Evolutionary conservation across 2,888 invertebrate genomes (phyloP).

Genomic region (Nemurella pictetii): DNA sequence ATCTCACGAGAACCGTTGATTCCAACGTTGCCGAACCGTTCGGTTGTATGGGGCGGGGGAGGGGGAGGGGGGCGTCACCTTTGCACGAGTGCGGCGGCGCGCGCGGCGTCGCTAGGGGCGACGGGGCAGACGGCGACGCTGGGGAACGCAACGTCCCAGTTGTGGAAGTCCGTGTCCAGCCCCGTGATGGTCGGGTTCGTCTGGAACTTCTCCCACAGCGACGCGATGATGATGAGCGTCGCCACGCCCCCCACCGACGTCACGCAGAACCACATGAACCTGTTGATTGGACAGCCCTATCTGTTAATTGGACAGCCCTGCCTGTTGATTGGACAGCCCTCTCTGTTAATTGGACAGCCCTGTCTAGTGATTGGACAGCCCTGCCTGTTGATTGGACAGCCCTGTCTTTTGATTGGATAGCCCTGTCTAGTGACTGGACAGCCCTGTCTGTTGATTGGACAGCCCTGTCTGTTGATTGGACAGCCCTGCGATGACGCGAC

Average conservation of each 20-base stretch:
- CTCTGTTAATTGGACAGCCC: conserved; percentile 54
- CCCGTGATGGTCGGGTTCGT: conserved; percentile 78
- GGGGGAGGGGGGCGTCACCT: conserved; percentile 12
- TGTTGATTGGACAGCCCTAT: conserved; percentile 51
- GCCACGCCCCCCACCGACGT: conserved; percentile 66
- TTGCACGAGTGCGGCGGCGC: conserved; percentile 49
- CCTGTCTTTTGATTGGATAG: too few species aligned
- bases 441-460: too few species aligned
- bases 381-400: too few species aligned
- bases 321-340: conserved; percentile 53
- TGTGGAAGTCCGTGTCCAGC: conserved; percentile 78
- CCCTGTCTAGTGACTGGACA: too few species aligned
- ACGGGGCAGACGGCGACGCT: conserved; percentile 69
- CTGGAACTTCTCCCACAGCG: conserved; percentile 81
- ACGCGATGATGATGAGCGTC: conserved; percentile 73
- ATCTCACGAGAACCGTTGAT: too few species aligned
- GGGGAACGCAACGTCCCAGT: conserved; percentile 77
- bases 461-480: too few species aligned
- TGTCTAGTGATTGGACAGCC: too few species aligned
- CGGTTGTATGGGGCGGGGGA: not conserved
- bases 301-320: conserved; percentile 55
- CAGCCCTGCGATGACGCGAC: too few species aligned
- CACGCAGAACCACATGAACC: conserved; percentile 82
- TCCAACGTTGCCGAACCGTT: too few species aligned
- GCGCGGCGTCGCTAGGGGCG: conserved; percentile 58